A percentile compares a stretch with the other conserved stretches of the same genome.
phyloP scores from a whole-genome alignment of 2,113 vertebrate species.

The Abramis brama region DNA sequence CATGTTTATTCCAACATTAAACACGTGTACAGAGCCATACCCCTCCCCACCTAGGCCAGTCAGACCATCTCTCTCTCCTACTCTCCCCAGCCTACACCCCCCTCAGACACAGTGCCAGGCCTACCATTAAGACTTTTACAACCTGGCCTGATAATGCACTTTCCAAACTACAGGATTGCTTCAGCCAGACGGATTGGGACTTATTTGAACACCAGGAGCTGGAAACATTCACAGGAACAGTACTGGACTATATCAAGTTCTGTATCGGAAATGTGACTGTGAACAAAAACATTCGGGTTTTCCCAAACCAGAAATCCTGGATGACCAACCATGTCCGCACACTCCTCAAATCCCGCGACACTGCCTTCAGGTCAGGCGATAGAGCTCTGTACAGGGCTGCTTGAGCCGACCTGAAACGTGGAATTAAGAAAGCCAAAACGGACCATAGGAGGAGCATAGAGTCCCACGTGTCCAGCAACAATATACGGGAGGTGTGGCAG shows the following conservation, averaged over 20 bases:
- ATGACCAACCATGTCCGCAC: not conserved
- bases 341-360: not conserved
- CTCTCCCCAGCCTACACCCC: too few relatives aligned
- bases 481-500: not conserved
- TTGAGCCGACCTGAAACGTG: not conserved
- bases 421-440: not conserved
- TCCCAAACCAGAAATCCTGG: not conserved
- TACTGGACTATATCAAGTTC: not conserved
- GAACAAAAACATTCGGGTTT: not conserved
- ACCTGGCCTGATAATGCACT: too few relatives aligned
- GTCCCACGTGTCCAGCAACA: not conserved
- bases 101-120: too few relatives aligned
- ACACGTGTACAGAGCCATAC: too few relatives aligned
- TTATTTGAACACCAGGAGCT: not conserved
- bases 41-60: too few relatives aligned
- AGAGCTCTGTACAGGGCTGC: not conserved
- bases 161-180: too few relatives aligned
- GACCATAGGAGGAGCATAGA: not conserved
- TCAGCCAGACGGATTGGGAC: too few relatives aligned
- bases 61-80: too few relatives aligned
- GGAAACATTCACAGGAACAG: not conserved
- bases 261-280: not conserved
- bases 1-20: too few relatives aligned
- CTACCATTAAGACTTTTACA: too few relatives aligned
- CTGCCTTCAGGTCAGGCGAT: not conserved